A percentile compares a stretch with the other conserved stretches of the same genome.
phyloP scores from a whole-genome alignment of 2,888 invertebrate species.

The Polydrusus cervinus region DNA sequence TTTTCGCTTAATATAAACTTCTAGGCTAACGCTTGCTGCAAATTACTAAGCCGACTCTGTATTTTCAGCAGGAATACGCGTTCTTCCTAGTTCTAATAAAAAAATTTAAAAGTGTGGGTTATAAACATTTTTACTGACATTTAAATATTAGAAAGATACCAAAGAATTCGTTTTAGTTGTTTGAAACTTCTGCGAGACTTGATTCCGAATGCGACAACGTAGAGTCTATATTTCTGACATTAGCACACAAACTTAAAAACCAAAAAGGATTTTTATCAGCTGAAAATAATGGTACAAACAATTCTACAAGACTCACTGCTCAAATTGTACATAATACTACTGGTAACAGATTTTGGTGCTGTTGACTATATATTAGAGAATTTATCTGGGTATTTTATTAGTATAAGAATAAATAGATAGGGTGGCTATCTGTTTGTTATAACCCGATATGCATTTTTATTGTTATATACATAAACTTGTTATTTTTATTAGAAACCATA shows the following conservation, averaged over 20 bases:
- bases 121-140: neutral
- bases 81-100: no score
- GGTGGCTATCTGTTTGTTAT: no score
- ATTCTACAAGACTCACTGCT: conserved; percentile 14
- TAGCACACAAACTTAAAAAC: conserved; percentile 84
- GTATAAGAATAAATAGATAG: neutral
- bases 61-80: no score
- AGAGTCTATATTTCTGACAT: conserved; percentile 87
- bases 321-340: conserved; percentile 36
- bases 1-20: no score
- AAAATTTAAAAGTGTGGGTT: no score
- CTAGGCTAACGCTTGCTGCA: no score
- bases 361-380: neutral
- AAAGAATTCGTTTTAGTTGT: conserved; percentile 73
- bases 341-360: neutral
- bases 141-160: neutral
- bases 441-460: no score
- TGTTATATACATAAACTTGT: no score
- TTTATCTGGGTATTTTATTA: conserved; percentile 5
- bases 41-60: no score
- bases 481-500: no score
- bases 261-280: conserved; percentile 73
- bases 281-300: conserved; percentile 33
- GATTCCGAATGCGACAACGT: conserved; percentile 84
- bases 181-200: conserved; percentile 87